phyloP scores from a whole-genome alignment of 2,113 vertebrate genomes.

The Actenoides hombroni region DNA sequence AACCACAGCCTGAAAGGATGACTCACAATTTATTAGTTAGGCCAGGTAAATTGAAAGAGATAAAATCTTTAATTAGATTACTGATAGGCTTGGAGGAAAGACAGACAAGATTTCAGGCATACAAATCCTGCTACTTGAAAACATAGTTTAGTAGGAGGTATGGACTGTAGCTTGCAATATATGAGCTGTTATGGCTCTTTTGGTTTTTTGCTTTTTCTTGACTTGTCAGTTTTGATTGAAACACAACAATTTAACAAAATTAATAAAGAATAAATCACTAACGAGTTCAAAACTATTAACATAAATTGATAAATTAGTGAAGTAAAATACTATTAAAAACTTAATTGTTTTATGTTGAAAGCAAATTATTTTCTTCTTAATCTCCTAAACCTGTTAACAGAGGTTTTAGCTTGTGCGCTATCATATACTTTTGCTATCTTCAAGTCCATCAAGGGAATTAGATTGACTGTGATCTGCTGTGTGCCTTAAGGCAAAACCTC shows the following conservation, averaged over 20 bases:
- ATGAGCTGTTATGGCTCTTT: background rate
- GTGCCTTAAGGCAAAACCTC: slow-evolving; percentile 46
- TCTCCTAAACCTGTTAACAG: background rate
- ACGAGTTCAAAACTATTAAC: background rate
- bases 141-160: background rate
- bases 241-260: background rate
- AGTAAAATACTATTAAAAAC: background rate
- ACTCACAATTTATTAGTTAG: background rate
- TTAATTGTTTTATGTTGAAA: background rate
- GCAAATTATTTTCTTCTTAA: background rate
- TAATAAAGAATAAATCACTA: background rate
- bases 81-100: background rate
- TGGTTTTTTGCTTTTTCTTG: background rate
- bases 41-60: background rate
- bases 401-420: background rate
- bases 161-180: background rate
- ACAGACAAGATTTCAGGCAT: background rate
- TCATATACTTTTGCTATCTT: background rate
- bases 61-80: background rate
- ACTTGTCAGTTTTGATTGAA: background rate
- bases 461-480: background rate
- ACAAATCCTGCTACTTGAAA: background rate
- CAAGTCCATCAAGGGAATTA: background rate
- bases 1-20: background rate
- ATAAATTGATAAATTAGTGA: background rate